Percentiles rank a stretch among this genome's conserved stretches.
Evolutionary conservation across 2,797 vertebrate genomes (phyloP).

Genomic region (Triplophysa bombifrons): DNA sequence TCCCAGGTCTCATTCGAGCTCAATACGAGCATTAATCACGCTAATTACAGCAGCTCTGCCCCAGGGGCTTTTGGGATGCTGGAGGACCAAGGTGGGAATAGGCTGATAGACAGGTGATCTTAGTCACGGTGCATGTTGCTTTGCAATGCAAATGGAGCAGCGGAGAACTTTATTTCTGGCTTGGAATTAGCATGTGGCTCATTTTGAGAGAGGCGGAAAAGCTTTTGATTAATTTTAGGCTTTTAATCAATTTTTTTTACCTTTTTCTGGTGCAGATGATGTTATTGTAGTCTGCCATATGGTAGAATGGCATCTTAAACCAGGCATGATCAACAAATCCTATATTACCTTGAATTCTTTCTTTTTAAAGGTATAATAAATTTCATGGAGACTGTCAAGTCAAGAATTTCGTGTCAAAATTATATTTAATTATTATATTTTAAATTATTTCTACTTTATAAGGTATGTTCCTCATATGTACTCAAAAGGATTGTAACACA

Average conservation of each 20-base stretch:
- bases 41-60: constrained; percentile 42
- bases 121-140: constrained; percentile 14
- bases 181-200: constrained; percentile 24
- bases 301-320: background rate
- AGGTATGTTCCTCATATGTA: too few species aligned
- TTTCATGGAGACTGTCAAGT: background rate
- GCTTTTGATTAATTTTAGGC: background rate
- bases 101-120: constrained; percentile 39
- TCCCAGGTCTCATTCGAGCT: constrained; percentile 45
- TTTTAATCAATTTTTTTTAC: background rate
- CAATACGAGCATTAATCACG: constrained; percentile 45
- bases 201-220: background rate
- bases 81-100: constrained; percentile 31
- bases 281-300: background rate
- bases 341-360: background rate
- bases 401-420: too few species aligned
- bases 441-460: too few species aligned
- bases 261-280: background rate
- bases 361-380: background rate
- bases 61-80: constrained; percentile 36
- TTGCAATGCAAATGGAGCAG: constrained; percentile 34
- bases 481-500: too few species aligned
- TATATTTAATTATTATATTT: background rate
- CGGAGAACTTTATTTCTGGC: constrained; percentile 3
- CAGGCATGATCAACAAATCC: background rate